Base-by-base conservation (phyloP, 64 coral and sea anemone genomes). In the Porites australiensis region DNA sequence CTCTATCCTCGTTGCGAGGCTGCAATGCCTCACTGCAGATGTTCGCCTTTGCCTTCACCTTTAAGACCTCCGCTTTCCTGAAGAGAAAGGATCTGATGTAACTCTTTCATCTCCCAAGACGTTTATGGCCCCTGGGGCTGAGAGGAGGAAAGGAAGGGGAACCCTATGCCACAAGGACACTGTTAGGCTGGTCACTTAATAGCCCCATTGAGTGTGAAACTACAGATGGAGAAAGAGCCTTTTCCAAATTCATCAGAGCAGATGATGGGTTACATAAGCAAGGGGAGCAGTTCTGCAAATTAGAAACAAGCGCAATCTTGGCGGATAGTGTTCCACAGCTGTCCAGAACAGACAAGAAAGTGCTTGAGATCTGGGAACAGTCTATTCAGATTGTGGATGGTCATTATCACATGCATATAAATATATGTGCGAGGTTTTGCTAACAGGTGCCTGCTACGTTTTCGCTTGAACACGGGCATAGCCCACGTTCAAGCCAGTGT, bases 331-430 rank as follows among this genome's bases (percentile, higher is more conserved):
- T 91, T 13, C 77, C 37, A 72, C 61, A 70, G 44, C 44, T 70
- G 57, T 79, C 60, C 77, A 64, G 89, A 70, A 71, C 23, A 76
- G 84, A 72, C 85, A n/a, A 58, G 70, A 72, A 83, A 95, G 50
- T 20, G 65, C 57, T 95, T 82, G 68, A 50, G 75, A 72, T 90
- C 12, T 70, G 70, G 77, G 83, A 95, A 18, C 45, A 75, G 67
- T 95, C 87, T 59, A 86, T 88, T 70, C 58, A 86, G 66, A 64
- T 72, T 22, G 73, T 95, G 22, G 68, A 86, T 76, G 77, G 53
- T 77, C 93, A 90, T 75, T 94, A 94, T 72, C 80, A 57, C 10
- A 84, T 94, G 79, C 78, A 83, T 59, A 89, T 89, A n/a, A n/a
- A n/a, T n/a, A n/a, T n/a, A n/a, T n/a, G n/a, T n/a, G n/a, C n/a